A percentile compares a stretch with the other conserved stretches of the same genome.
Conservation (phyloP, 2,797 vertebrate species). For the Pipistrellus pygmaeus region DNA sequence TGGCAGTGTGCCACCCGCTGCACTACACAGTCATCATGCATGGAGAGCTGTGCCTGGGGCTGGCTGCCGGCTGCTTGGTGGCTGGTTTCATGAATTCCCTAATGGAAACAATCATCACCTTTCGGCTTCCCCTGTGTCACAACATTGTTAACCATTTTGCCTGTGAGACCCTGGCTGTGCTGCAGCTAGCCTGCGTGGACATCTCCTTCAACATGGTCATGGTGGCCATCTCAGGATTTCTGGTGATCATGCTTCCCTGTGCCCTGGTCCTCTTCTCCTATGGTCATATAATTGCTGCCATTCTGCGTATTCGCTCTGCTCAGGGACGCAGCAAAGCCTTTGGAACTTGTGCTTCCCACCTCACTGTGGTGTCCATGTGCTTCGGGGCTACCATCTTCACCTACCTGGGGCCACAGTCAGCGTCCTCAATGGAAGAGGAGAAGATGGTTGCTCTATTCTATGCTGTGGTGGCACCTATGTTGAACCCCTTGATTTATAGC, state of each 20-base stretch:
- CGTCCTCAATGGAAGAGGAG: slow-evolving; percentile 55
- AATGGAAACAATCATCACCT: slow-evolving; percentile 84
- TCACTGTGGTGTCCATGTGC: slow-evolving; percentile 73
- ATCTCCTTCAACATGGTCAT: slow-evolving; percentile 70
- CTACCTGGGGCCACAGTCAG: slow-evolving; percentile 61
- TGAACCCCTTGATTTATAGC: slow-evolving; percentile 81
- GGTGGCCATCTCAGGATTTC: slow-evolving; percentile 65
- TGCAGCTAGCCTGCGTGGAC: slow-evolving; percentile 82
- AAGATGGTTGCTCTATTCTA: slow-evolving; percentile 75
- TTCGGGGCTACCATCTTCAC: slow-evolving; percentile 76
- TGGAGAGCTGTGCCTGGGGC: slow-evolving; percentile 65
- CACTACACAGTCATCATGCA: slow-evolving; percentile 82
- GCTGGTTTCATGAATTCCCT: slow-evolving; percentile 60
- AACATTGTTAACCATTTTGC: slow-evolving; percentile 86
- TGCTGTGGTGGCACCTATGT: slow-evolving; percentile 68
- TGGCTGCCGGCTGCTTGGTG: slow-evolving; percentile 77
- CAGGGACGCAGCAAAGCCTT: slow-evolving; percentile 72
- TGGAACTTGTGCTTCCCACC: slow-evolving; percentile 75
- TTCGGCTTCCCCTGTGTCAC: slow-evolving; percentile 85
- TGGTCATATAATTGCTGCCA: slow-evolving; percentile 40
- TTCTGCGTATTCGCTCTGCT: slow-evolving; percentile 58
- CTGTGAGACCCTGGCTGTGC: slow-evolving; percentile 87
- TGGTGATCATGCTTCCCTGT: slow-evolving; percentile 73
- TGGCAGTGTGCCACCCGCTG: slow-evolving; percentile 42
- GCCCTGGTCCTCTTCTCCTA: slow-evolving; percentile 74